phyloP scores from a whole-genome alignment of 2,113 vertebrate species.

The Amia ocellicauda region DNA sequence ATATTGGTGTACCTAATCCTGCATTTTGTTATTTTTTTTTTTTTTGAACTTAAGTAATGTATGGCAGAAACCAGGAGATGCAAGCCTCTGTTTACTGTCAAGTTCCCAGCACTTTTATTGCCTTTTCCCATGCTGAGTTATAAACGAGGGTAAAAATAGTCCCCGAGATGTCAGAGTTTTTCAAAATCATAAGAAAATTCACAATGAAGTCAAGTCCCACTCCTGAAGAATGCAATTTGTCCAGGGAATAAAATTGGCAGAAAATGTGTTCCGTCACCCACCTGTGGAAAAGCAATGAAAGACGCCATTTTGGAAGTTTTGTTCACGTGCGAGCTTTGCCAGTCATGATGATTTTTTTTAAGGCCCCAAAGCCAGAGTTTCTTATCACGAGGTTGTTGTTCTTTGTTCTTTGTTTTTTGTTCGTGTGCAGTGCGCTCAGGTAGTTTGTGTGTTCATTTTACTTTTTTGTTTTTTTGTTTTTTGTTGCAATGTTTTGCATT shows the following conservation, averaged over 20 bases:
- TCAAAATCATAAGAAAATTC: slow-evolving; percentile 82
- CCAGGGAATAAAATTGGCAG: slow-evolving; percentile 95
- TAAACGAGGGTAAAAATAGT: slow-evolving; percentile 85
- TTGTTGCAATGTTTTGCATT: slow-evolving; percentile 78
- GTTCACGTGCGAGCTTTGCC: slow-evolving; percentile 75
- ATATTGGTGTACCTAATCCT: slow-evolving; percentile 91
- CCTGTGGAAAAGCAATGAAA: slow-evolving; percentile 88
- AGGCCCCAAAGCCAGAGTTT: background rate
- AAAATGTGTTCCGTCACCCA: slow-evolving; percentile 90
- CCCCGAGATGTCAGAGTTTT: slow-evolving; percentile 88
- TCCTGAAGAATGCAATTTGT: slow-evolving; percentile 96
- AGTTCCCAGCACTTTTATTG: slow-evolving; percentile 81
- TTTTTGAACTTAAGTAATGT: slow-evolving; percentile 78
- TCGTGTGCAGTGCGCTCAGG: slow-evolving; percentile 39
- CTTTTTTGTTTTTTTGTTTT: slow-evolving; percentile 64
- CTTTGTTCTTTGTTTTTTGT: slow-evolving; percentile 49
- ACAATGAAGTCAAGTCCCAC: slow-evolving; percentile 91
- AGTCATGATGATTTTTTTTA: slow-evolving; percentile 66
- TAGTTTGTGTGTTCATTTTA: slow-evolving; percentile 45
- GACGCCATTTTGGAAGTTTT: slow-evolving; percentile 88
- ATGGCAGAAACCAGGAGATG: slow-evolving; percentile 73
- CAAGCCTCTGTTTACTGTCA: slow-evolving; percentile 71
- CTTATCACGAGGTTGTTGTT: slow-evolving; percentile 42
- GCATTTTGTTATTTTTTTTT: slow-evolving; percentile 67
- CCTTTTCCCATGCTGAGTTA: slow-evolving; percentile 62